Evolutionary conservation across 2,113 vertebrate genomes (phyloP).

Genomic region (Sula dactylatra): DNA sequence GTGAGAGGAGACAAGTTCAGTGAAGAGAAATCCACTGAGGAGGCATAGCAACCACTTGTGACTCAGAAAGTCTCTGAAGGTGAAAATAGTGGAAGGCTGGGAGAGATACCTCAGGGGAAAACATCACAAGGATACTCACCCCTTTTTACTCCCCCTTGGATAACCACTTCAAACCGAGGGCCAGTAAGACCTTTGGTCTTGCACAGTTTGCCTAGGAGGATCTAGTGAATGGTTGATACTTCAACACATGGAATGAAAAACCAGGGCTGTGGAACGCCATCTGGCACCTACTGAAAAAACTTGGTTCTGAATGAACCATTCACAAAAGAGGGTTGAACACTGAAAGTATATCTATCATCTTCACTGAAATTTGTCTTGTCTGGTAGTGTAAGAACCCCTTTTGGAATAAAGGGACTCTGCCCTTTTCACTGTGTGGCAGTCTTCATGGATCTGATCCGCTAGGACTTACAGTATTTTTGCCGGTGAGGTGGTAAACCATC

Average conservation of each 20-base stretch:
- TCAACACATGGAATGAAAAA: background rate
- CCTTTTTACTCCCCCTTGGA: background rate
- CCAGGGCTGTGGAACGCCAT: background rate
- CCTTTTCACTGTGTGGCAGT: background rate
- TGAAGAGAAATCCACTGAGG: background rate
- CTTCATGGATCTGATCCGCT: background rate
- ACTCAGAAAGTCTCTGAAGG: background rate
- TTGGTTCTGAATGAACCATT: background rate
- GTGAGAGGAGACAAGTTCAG: background rate
- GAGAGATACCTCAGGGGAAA: background rate
- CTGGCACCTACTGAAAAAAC: background rate
- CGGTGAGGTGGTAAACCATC: background rate
- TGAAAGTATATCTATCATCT: background rate
- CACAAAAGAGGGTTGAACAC: background rate
- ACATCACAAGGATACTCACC: rapidly evolving
- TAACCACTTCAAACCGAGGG: background rate
- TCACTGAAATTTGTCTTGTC: background rate
- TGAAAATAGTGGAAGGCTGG: background rate
- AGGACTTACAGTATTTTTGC: background rate
- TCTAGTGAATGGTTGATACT: background rate
- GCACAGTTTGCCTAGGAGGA: background rate
- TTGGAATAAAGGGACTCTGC: background rate
- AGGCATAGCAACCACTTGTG: background rate
- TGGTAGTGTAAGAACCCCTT: background rate
- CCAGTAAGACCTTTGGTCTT: background rate